phyloP scores from a whole-genome alignment of 35 echinoderm and acorn worm species.

The Ophiothrix spiculata region DNA sequence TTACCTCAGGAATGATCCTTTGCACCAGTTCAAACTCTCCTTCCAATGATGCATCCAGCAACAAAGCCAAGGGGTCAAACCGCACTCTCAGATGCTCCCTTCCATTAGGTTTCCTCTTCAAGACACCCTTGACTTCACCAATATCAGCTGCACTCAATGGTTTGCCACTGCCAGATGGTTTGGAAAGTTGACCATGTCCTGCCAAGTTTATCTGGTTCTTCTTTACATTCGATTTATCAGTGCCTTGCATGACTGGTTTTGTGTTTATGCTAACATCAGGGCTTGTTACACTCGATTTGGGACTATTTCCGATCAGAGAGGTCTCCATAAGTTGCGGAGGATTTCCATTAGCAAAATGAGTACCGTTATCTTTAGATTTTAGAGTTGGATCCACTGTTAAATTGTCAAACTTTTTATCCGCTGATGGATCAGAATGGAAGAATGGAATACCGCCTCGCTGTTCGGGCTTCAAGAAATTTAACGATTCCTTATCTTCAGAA shows the following conservation, averaged over 20 bases:
- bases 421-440: slow-evolving; percentile 16
- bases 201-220: neutral
- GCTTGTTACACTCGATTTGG: neutral
- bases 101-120: slow-evolving; percentile 59
- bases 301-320: neutral
- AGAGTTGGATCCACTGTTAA: slow-evolving; percentile 5
- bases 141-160: slow-evolving; percentile 26
- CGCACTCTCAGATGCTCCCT: slow-evolving; percentile 69
- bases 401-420: slow-evolving; percentile 53
- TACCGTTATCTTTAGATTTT: neutral
- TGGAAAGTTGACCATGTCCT: slow-evolving; percentile 11
- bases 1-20: slow-evolving; percentile 90
- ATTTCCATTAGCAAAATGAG: neutral
- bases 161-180: slow-evolving; percentile 22
- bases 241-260: neutral
- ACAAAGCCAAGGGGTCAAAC: slow-evolving; percentile 92
- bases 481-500: slow-evolving; percentile 82
- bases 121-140: slow-evolving; percentile 58
- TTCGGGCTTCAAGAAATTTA: slow-evolving; percentile 64
- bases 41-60: slow-evolving; percentile 93
- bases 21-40: slow-evolving; percentile 95
- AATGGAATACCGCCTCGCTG: slow-evolving; percentile 46
- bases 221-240: neutral
- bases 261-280: neutral
- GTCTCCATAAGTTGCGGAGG: neutral